Conservation (phyloP, 1,140 invertebrate genomes). For the Prorops nasuta region DNA sequence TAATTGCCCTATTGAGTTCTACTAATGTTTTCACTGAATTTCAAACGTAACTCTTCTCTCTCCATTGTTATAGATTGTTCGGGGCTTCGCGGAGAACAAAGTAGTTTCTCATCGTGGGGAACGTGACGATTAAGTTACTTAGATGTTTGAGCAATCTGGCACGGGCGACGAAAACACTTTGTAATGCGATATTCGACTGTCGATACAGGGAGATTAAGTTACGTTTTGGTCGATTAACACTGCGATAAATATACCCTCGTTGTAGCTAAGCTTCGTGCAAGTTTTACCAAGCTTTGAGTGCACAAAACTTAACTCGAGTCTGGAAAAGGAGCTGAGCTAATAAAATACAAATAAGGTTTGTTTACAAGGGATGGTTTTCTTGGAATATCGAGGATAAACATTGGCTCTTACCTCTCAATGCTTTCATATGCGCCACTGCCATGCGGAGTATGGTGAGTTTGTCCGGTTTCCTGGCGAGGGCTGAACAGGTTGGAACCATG, state of each 20-base stretch:
- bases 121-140: constrained; percentile 43
- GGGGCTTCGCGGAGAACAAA: no score
- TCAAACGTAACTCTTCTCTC: no score
- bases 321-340: no score
- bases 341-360: constrained; percentile 1
- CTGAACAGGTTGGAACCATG: constrained; percentile 99
- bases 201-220: constrained; percentile 35
- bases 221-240: no score
- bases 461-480: constrained; percentile 96
- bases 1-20: no score
- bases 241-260: no score
- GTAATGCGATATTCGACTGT: constrained; percentile 32
- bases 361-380: neutral
- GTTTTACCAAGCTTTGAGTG: neutral
- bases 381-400: neutral
- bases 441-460: constrained; percentile 98
- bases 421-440: constrained; percentile 99
- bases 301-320: no score
- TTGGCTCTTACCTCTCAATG: constrained; percentile 74
- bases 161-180: constrained; percentile 41
- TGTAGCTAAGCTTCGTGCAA: neutral
- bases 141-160: constrained; percentile 42
- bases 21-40: no score
- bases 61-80: no score
- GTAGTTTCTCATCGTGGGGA: constrained; percentile 29